Conservation (phyloP, 2,113 vertebrate species). For the Hymenochirus boettgeri region DNA sequence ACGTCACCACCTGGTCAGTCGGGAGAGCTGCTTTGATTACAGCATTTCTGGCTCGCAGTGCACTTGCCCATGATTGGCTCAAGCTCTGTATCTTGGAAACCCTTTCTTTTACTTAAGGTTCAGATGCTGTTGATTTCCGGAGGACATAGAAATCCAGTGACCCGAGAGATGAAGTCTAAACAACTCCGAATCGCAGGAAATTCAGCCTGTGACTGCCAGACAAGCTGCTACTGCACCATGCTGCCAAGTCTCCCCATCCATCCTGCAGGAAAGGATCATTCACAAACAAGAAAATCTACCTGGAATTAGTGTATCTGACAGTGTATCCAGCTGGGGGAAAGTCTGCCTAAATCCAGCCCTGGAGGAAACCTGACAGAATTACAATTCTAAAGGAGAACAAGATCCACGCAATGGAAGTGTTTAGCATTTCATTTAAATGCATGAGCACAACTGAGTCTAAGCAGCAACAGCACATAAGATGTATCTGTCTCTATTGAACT, state of each 20-base stretch:
- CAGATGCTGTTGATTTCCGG: slow-evolving; percentile 10
- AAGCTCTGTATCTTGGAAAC: not conserved
- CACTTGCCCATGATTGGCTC: slow-evolving; percentile 16
- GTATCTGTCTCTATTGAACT: slow-evolving; percentile 36
- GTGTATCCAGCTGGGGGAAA: not conserved
- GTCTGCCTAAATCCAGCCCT: slow-evolving; percentile 22
- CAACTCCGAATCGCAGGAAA: slow-evolving; percentile 5
- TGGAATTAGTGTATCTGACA: not conserved
- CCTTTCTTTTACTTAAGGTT: slow-evolving; percentile 5
- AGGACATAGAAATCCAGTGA: slow-evolving; percentile 15
- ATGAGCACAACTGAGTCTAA: slow-evolving; percentile 33
- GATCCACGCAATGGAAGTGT: slow-evolving; percentile 29
- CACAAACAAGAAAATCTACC: slow-evolving; percentile 16
- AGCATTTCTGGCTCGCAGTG: slow-evolving; percentile 6
- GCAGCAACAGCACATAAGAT: slow-evolving; percentile 31
- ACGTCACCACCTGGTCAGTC: slow-evolving; percentile 15
- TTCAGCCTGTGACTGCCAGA: slow-evolving; percentile 27
- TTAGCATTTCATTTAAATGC: slow-evolving; percentile 39
- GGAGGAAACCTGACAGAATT: slow-evolving; percentile 29
- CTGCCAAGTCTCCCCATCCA: slow-evolving; percentile 28
- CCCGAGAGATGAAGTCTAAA: slow-evolving; percentile 26
- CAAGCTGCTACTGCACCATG: slow-evolving; percentile 14
- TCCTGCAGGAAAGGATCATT: slow-evolving; percentile 23
- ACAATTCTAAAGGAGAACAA: slow-evolving; percentile 32
- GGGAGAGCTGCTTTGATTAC: slow-evolving; percentile 17